Evolutionary conservation across 2,888 invertebrate species (phyloP).

Genomic region (Synanthedon formicaeformis): DNA sequence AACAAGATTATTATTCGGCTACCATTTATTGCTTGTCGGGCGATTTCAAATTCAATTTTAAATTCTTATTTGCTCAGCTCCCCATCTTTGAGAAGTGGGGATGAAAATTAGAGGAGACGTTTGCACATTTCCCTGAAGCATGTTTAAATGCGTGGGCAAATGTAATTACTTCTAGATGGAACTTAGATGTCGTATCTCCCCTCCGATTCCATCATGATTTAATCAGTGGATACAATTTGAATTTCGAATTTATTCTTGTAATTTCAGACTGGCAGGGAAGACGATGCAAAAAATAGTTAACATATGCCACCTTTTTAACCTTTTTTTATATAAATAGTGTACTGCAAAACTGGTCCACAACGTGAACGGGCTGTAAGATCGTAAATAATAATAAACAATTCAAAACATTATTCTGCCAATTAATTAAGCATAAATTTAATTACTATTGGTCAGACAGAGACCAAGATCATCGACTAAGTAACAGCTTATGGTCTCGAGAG

Average conservation of each 20-base stretch:
- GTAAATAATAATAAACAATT: too few relatives aligned
- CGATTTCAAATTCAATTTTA: conserved; percentile 47
- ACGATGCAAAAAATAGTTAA: too few relatives aligned
- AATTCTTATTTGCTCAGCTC: conserved; percentile 46
- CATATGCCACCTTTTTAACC: too few relatives aligned
- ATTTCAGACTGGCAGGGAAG: too few relatives aligned
- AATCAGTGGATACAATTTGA: conserved; percentile 29
- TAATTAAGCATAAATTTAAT: too few relatives aligned
- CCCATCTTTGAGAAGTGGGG: conserved; percentile 12
- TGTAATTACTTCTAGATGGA: conserved; percentile 43
- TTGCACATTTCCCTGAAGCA: conserved; percentile 37
- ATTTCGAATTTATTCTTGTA: conserved; percentile 2
- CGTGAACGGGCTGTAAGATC: too few relatives aligned
- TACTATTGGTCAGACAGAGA: too few relatives aligned
- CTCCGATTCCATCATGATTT: conserved; percentile 30
- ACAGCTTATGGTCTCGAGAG: too few relatives aligned
- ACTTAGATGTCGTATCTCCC: conserved; percentile 21
- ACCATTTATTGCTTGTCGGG: conserved; percentile 12
- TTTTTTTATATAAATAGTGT: too few relatives aligned
- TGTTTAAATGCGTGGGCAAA: conserved; percentile 47
- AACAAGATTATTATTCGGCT: conserved; percentile 25
- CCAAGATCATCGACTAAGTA: too few relatives aligned
- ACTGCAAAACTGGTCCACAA: too few relatives aligned
- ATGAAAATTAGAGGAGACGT: conserved; percentile 39
- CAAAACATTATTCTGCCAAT: too few relatives aligned